Percentiles rank a stretch among this genome's conserved stretches.
Conservation (phyloP, 2,888 invertebrate genomes). For the Cryptocephalus primarius region DNA sequence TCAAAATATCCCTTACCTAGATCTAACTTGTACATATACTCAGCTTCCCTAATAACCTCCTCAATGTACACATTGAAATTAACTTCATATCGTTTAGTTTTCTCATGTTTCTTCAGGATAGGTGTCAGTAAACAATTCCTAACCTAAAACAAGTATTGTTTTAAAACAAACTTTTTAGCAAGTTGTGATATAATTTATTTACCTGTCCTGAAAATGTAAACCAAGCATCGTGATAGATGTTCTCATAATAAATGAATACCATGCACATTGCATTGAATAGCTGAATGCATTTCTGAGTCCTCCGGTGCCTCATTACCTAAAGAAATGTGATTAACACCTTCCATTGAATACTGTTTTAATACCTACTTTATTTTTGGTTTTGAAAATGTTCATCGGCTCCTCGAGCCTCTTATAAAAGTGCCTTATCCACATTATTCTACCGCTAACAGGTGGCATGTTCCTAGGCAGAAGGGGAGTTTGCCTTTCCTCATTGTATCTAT, state of each 20-base stretch:
- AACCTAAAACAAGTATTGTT: conserved; percentile 36
- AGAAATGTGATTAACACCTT: no score
- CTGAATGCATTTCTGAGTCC: conserved; percentile 62
- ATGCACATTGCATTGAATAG: conserved; percentile 68
- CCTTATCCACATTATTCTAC: conserved; percentile 74
- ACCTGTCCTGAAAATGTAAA: conserved; percentile 63
- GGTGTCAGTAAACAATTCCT: conserved; percentile 57
- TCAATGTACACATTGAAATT: conserved; percentile 64
- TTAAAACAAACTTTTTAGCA: not conserved
- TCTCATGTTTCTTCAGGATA: conserved; percentile 55
- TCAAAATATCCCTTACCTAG: conserved; percentile 38
- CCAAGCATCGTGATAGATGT: conserved; percentile 76
- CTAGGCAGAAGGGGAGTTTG: conserved; percentile 61
- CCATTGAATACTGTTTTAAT: no score
- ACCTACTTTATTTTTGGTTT: conserved; percentile 28
- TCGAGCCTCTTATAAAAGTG: conserved; percentile 64
- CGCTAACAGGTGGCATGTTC: conserved; percentile 70
- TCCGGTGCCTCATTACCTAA: conserved; percentile 48
- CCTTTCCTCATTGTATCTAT: conserved; percentile 68
- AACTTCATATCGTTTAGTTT: conserved; percentile 52
- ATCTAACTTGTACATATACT: conserved; percentile 68
- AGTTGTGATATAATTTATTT: conserved; percentile 2
- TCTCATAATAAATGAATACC: conserved; percentile 73
- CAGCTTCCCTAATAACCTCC: conserved; percentile 68
- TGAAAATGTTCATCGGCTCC: conserved; percentile 58